Evolutionary conservation across 2,113 vertebrate species (phyloP).

Genomic region (Protobothrops flavoviridis): DNA sequence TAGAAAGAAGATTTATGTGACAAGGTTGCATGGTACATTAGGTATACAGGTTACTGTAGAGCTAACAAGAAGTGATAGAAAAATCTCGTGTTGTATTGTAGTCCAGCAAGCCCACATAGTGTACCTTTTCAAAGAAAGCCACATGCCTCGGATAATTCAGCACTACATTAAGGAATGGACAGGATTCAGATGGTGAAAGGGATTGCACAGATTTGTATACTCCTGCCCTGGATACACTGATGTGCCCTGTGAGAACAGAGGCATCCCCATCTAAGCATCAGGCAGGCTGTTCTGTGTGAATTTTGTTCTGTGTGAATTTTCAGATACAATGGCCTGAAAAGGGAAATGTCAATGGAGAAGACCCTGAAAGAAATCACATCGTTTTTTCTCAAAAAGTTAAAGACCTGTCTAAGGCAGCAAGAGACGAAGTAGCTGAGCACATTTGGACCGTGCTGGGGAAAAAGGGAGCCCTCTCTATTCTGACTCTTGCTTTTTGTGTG

Average conservation of each 20-base stretch:
- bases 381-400: neutral
- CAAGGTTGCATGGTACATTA: slow-evolving; percentile 61
- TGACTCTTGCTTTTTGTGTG: slow-evolving; percentile 52
- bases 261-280: slow-evolving; percentile 55
- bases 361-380: slow-evolving; percentile 29
- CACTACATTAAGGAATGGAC: slow-evolving; percentile 70
- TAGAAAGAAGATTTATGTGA: slow-evolving; percentile 63
- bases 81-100: slow-evolving; percentile 61
- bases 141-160: slow-evolving; percentile 67
- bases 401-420: slow-evolving; percentile 60
- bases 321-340: slow-evolving; percentile 54
- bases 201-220: slow-evolving; percentile 36
- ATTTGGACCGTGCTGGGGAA: slow-evolving; percentile 39
- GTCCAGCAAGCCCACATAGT: slow-evolving; percentile 69
- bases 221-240: slow-evolving; percentile 54
- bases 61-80: slow-evolving; percentile 68
- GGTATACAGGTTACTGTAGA: slow-evolving; percentile 62
- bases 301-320: slow-evolving; percentile 43
- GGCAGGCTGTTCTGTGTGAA: slow-evolving; percentile 11
- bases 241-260: slow-evolving; percentile 58
- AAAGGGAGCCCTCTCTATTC: slow-evolving; percentile 31
- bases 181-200: slow-evolving; percentile 58
- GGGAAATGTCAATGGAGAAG: slow-evolving; percentile 10
- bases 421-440: slow-evolving; percentile 65
- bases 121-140: slow-evolving; percentile 68